Base-by-base conservation (phyloP, 2,113 vertebrate species). In the Cyanoderma ruficeps region DNA sequence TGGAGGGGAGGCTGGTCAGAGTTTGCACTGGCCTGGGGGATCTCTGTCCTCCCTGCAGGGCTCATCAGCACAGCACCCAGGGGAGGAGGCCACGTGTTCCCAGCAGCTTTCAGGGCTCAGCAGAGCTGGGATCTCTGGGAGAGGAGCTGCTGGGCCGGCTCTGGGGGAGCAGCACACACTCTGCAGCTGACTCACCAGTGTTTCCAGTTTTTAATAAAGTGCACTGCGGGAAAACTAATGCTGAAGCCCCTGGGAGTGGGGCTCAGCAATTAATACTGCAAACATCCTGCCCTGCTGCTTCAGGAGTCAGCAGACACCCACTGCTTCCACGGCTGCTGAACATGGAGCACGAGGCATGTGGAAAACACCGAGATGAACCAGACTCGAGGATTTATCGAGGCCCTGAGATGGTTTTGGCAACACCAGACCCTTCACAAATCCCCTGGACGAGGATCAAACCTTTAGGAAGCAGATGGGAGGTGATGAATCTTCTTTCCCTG, bases 361-460 rank as follows among this genome's bases (percentile, higher is more conserved):
- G 61, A 71, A 83, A 91, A 56, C 37, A 83, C 49, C 6, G 9
- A 60, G 30, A 49, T 11, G 37, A 92, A 76, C 6, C 12, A 17
- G 50, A 46, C 65, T 44, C 10, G 6, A 59, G 50, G 59, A 77
- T 86, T 83, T 88, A 77, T 33, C 0, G 0, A 86, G 79, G 47
- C 71, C 59, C 46, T 24, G 39, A 50, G 78, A 86, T 5, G 41
- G 56, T 80, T 86, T 81, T 90, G 85, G 90, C 79, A 94, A 80
- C n/a, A 42, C 31, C 31, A 80, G 80, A 50, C 52, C 80, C 68
- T 89, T 77, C 86, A 49, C 52, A 63, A 35, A 77, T 88, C 21
- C 59, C 50, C 68, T 95, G 92, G 90, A 83, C 63, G 39, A 86
- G 80, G 52, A 94, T 74, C 72, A 93, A 78, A 85, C 50, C 82